phyloP scores from a whole-genome alignment of 2,888 invertebrate genomes.

The Athalia circularis region DNA sequence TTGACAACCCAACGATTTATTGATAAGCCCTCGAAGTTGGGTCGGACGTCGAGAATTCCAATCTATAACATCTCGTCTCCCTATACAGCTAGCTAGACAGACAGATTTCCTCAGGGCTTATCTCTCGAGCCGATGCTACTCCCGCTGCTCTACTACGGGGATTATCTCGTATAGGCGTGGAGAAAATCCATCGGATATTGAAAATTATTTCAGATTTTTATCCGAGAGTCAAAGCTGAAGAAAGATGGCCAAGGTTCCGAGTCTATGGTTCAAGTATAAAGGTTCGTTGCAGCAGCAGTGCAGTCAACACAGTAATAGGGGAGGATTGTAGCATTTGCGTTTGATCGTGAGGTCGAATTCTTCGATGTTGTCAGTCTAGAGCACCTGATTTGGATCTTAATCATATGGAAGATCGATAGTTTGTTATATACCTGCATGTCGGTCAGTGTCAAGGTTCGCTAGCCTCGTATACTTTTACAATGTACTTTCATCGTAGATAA shows the following conservation, averaged over 20 bases:
- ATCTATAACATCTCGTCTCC: background rate
- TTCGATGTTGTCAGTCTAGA: constrained; percentile 15
- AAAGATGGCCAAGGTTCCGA: too few relatives aligned
- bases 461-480: background rate
- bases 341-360: background rate
- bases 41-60: constrained; percentile 4
- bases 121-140: background rate
- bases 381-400: constrained; percentile 58
- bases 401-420: constrained; percentile 58
- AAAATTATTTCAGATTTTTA: too few relatives aligned
- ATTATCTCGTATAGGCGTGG: too few relatives aligned
- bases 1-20: constrained; percentile 9
- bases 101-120: background rate
- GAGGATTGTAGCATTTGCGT: background rate
- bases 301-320: background rate
- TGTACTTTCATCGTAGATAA: too few relatives aligned
- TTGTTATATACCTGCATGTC: constrained; percentile 42
- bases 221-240: too few relatives aligned
- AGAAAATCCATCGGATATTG: too few relatives aligned
- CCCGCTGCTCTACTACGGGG: too few relatives aligned
- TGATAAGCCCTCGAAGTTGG: background rate
- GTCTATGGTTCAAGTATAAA: too few relatives aligned
- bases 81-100: background rate
- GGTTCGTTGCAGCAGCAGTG: background rate
- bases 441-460: constrained; percentile 63